phyloP scores from a whole-genome alignment of 1,140 invertebrate genomes.

The Dendrolimus punctatus region DNA sequence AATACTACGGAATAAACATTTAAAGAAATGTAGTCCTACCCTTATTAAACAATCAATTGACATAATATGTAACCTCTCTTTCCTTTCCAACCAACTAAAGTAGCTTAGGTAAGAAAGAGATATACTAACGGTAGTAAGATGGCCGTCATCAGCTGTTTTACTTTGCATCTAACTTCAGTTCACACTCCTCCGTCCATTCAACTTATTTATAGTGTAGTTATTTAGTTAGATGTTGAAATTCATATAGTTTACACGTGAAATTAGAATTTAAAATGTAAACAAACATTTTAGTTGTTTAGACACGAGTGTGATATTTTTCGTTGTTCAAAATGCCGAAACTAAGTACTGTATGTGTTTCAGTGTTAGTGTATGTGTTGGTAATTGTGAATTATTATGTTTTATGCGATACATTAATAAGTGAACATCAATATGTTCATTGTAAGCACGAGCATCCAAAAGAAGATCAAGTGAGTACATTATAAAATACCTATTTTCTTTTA shows the following conservation, averaged over 20 bases:
- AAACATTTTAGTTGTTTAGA: slow-evolving; percentile 24
- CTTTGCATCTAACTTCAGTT: slow-evolving; percentile 11
- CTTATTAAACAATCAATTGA: not conserved
- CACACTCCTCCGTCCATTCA: slow-evolving; percentile 6
- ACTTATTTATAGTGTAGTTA: slow-evolving; percentile 6
- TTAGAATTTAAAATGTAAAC: slow-evolving; percentile 50
- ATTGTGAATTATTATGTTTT: slow-evolving; percentile 30
- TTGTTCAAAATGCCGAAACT: slow-evolving; percentile 28
- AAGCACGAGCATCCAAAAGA: slow-evolving; percentile 54
- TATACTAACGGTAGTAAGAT: slow-evolving; percentile 4
- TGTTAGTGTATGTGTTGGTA: slow-evolving; percentile 26
- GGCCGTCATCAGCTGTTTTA: slow-evolving; percentile 17
- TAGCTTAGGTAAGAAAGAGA: slow-evolving; percentile 13
- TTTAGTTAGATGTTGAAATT: slow-evolving; percentile 19
- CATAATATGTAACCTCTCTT: not conserved
- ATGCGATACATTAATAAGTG: slow-evolving; percentile 32
- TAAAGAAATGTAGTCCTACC: no score
- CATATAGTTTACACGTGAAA: slow-evolving; percentile 7
- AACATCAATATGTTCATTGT: slow-evolving; percentile 46
- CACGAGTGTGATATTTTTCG: slow-evolving; percentile 26
- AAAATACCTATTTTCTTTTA: slow-evolving; percentile 3
- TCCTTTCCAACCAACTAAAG: not conserved
- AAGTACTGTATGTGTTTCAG: slow-evolving; percentile 17
- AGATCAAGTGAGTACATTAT: slow-evolving; percentile 45
- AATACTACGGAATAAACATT: no score